These are phyloP conservation scores for Syritta pipiens DNA, from an alignment of 2,888 invertebrate species.

Conservation along the genomic window DNA sequence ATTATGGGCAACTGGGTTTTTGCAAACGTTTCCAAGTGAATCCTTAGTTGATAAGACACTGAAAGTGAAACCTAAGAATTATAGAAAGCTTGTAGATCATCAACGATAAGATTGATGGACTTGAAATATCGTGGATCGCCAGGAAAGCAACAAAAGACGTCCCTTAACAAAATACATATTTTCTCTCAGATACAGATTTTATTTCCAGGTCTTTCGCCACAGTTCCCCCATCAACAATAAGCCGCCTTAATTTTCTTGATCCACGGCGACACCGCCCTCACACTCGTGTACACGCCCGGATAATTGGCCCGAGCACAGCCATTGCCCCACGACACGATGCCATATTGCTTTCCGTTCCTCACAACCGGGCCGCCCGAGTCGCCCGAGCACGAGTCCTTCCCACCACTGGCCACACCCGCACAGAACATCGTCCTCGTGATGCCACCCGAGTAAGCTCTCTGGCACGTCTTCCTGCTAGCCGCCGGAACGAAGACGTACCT, in stretches of 20 bases:
- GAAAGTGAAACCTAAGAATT: too few species aligned
- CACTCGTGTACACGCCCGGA: constrained; percentile 89
- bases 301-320: constrained; percentile 81
- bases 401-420: constrained; percentile 71
- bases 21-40: too few species aligned
- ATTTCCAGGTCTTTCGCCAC: neutral
- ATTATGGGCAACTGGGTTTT: too few species aligned
- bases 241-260: neutral
- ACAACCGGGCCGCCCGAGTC: constrained; percentile 77
- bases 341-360: constrained; percentile 78
- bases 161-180: too few species aligned
- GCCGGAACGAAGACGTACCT: constrained; percentile 72
- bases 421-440: constrained; percentile 75
- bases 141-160: too few species aligned
- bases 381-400: constrained; percentile 74
- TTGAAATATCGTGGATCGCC: too few species aligned
- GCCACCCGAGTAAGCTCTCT: constrained; percentile 68
- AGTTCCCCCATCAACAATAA: neutral
- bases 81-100: too few species aligned
- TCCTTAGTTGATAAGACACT: too few species aligned
- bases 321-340: constrained; percentile 83
- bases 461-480: constrained; percentile 71
- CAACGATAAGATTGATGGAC: too few species aligned
- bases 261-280: constrained; percentile 73
- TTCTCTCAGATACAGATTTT: too few species aligned